Percentiles rank a stretch among this genome's conserved stretches.
Conservation (phyloP, 2,888 invertebrate genomes). For the Dendrolimus houi region DNA sequence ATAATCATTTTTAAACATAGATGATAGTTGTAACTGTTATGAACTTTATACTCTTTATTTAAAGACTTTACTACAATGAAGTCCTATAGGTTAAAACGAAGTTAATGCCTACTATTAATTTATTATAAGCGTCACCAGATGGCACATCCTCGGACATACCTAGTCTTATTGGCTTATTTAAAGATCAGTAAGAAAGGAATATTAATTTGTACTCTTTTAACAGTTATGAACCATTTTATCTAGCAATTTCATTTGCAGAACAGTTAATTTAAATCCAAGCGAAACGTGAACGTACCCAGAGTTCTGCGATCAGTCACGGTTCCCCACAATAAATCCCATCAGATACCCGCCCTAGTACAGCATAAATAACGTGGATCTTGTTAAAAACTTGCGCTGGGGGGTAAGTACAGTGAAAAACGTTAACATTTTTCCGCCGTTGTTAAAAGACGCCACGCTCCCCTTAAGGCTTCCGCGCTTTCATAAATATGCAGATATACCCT, state of each 20-base stretch:
- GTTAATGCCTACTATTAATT: no score
- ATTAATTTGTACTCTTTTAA: no score
- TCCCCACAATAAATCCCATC: conserved; percentile 57
- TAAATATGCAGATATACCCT: conserved; percentile 75
- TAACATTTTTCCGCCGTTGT: conserved; percentile 64
- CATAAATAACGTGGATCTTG: conserved; percentile 73
- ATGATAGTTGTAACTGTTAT: no score
- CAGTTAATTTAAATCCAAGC: conserved; percentile 54
- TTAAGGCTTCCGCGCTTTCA: conserved; percentile 63
- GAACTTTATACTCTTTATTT: no score
- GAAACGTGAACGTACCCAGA: conserved; percentile 41
- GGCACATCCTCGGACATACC: no score
- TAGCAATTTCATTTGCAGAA: conserved; percentile 23
- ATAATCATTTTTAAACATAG: no score
- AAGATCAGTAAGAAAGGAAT: no score
- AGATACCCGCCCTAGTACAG: conserved; percentile 57
- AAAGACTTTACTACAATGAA: no score
- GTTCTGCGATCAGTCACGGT: conserved; percentile 68
- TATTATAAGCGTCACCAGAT: no score
- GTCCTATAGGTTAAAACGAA: no score
- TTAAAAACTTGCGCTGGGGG: conserved; percentile 60
- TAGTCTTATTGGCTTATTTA: no score
- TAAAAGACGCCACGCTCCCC: conserved; percentile 59
- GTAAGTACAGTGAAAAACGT: conserved; percentile 40
- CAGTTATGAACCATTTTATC: no score